phyloP scores from a whole-genome alignment of 2,888 invertebrate species.

The Cabera pusaria region DNA sequence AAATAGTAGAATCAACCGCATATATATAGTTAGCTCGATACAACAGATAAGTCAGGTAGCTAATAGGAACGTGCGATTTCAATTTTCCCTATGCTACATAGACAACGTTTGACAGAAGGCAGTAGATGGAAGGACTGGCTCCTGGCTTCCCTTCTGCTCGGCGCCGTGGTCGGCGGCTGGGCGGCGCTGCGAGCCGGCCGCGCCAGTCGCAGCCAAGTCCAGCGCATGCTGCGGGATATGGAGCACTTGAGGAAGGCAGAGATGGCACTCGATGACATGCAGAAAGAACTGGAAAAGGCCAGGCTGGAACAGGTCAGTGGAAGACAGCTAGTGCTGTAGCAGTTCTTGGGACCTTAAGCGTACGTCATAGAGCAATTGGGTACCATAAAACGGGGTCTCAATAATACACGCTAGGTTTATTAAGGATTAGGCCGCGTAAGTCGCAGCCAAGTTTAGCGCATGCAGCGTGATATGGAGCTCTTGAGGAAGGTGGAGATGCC shows the following conservation, averaged over 20 bases:
- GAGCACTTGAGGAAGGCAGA: conserved; percentile 95
- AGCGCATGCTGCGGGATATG: conserved; percentile 97
- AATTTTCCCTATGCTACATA: conserved; percentile 12
- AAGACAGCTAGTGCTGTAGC: no score
- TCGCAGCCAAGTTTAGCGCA: conserved; percentile 92
- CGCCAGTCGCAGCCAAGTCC: conserved; percentile 92
- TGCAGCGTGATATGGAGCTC: conserved; percentile 97
- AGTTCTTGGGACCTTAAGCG: no score
- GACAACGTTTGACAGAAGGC: conserved; percentile 79
- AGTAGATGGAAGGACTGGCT: conserved; percentile 95
- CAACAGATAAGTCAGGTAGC: no score
- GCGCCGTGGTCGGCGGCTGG: conserved; percentile 95
- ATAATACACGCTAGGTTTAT: no score
- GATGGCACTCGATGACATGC: conserved; percentile 92
- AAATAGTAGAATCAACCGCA: no score
- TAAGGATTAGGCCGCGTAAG: conserved; percentile 96
- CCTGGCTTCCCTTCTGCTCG: conserved; percentile 91
- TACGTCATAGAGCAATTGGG: no score
- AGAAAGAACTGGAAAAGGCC: conserved; percentile 92
- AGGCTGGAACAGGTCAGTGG: conserved; percentile 88
- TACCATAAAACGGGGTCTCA: no score
- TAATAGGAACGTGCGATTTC: no score
- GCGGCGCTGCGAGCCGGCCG: conserved; percentile 96
- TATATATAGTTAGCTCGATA: no score
- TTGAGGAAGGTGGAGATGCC: conserved; percentile 95